Evolutionary conservation across 2,888 invertebrate genomes (phyloP).

Genomic region (Dugesia japonica): DNA sequence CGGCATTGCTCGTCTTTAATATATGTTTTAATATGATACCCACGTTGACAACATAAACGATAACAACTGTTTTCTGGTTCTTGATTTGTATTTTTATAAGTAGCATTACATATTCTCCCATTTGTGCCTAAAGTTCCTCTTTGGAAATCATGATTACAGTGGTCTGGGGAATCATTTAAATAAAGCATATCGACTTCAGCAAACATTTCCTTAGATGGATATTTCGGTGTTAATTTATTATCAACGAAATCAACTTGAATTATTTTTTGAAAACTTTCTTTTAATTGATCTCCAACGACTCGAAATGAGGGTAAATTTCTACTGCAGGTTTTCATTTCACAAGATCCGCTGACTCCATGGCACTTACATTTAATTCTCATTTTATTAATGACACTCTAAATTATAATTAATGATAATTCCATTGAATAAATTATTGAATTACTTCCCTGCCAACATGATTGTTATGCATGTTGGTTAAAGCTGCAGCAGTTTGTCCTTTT

Average conservation of each 20-base stretch:
- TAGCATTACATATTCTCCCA: constrained; percentile 50
- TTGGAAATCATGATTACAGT: constrained; percentile 69
- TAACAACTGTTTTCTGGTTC: constrained; percentile 54
- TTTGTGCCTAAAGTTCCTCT: constrained; percentile 73
- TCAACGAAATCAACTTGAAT: background rate
- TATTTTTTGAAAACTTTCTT: background rate
- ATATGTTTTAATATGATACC: constrained; percentile 68
- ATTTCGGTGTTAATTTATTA: background rate
- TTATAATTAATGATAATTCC: too few relatives aligned
- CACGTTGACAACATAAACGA: constrained; percentile 84
- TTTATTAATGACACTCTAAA: constrained; percentile 23
- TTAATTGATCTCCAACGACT: constrained; percentile 24
- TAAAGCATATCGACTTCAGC: constrained; percentile 22
- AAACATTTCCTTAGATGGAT: background rate
- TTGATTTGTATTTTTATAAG: background rate
- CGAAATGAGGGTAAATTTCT: constrained; percentile 28
- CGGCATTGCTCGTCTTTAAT: constrained; percentile 73
- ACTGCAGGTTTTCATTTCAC: constrained; percentile 32
- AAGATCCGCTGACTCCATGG: constrained; percentile 31
- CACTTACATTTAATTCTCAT: constrained; percentile 29
- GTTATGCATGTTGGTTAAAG: constrained; percentile 83
- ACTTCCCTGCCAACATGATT: constrained; percentile 92
- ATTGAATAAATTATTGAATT: constrained; percentile 41
- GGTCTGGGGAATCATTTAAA: constrained; percentile 64
- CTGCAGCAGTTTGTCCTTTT: constrained; percentile 51